Conservation (phyloP, 2,797 vertebrate genomes). For the Sebastes minor region DNA sequence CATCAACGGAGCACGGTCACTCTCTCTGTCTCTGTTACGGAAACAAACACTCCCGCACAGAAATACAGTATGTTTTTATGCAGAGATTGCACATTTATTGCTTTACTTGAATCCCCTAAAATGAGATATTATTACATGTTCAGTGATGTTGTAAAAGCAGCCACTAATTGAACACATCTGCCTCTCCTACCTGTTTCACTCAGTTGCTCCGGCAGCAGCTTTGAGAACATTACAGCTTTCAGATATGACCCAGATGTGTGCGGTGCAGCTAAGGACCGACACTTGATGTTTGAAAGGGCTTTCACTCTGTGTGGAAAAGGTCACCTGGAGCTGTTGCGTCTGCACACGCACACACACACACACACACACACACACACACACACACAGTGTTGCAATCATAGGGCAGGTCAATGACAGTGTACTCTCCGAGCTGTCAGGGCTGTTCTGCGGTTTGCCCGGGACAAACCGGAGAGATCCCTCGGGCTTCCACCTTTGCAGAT, state of each 20-base stretch:
- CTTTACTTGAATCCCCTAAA: neutral
- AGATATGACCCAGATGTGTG: neutral
- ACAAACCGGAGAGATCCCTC: slow-evolving; percentile 31
- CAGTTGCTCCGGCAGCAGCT: neutral
- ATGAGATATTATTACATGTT: neutral
- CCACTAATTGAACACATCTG: neutral
- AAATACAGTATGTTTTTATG: neutral
- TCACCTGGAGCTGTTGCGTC: slow-evolving; percentile 32
- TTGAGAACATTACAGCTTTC: neutral
- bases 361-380: slow-evolving; percentile 4
- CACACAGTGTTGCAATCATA: neutral
- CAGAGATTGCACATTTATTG: neutral
- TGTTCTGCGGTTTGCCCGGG: slow-evolving; percentile 17
- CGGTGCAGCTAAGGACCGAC: neutral
- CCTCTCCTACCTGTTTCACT: neutral
- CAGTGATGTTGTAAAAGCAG: neutral
- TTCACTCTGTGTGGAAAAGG: slow-evolving; percentile 31
- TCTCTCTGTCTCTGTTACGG: neutral
- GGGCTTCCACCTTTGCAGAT: slow-evolving; percentile 5
- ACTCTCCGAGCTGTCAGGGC: slow-evolving; percentile 52
- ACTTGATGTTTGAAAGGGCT: slow-evolving; percentile 26
- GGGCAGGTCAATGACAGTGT: slow-evolving; percentile 49
- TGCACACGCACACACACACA: neutral
- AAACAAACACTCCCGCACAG: neutral
- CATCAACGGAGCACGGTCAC: neutral